These are phyloP conservation scores for Orthosia incerta DNA, from an alignment of 2,888 invertebrate genomes.

Conservation along the genomic window DNA sequence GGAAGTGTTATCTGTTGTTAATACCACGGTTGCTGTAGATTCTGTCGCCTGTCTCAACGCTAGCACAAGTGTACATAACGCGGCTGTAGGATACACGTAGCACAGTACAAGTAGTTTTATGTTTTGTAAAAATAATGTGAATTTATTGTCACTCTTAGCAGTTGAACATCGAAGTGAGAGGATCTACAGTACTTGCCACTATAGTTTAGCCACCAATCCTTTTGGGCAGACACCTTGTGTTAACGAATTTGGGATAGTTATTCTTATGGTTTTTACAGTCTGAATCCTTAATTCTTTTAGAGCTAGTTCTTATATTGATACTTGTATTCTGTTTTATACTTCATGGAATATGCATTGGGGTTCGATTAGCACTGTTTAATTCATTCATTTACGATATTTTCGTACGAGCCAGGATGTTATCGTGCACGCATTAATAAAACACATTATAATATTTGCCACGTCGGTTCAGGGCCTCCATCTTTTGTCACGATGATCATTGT, in stretches of 20 bases:
- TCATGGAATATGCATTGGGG: conserved; percentile 24
- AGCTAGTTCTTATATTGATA: conserved; percentile 18
- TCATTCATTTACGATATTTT: conserved; percentile 31
- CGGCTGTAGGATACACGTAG: conserved; percentile 64
- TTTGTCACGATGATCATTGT: conserved; percentile 41
- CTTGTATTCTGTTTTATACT: conserved; percentile 27
- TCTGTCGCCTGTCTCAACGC: conserved; percentile 78
- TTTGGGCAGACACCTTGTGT: conserved; percentile 46
- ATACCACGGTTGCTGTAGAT: conserved; percentile 77
- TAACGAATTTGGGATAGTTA: conserved; percentile 52
- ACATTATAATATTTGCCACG: conserved; percentile 40
- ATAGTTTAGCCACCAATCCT: conserved; percentile 35
- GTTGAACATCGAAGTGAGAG: conserved; percentile 72
- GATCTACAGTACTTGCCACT: conserved; percentile 72
- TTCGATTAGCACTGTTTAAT: conserved; percentile 37
- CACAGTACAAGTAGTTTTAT: conserved; percentile 57
- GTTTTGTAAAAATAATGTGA: conserved; percentile 44
- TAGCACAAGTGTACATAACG: conserved; percentile 74
- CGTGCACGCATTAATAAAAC: conserved; percentile 48
- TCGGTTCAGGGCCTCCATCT: conserved; percentile 39
- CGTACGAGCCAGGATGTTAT: conserved; percentile 35
- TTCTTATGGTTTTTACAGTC: conserved; percentile 24
- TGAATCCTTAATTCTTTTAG: conserved; percentile 25
- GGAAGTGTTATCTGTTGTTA: conserved; percentile 54
- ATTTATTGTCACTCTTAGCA: conserved; percentile 21